Base-by-base conservation (phyloP, 2,113 vertebrate genomes). In the Formicarius rufipectus region DNA sequence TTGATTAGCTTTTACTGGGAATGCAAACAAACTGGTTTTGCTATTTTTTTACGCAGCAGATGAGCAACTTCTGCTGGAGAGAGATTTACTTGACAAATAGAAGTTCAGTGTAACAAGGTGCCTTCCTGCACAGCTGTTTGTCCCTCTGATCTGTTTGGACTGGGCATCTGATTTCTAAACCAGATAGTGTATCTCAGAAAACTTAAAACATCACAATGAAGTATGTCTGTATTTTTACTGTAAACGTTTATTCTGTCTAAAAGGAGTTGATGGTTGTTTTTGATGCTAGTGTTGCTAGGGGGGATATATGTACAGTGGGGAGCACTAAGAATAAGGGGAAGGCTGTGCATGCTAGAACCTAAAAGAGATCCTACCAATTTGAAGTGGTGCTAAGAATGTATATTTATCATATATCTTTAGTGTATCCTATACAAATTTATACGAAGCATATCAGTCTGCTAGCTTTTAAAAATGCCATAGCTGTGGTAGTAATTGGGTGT, bases 11-110 rank as follows among this genome's bases (percentile, higher is more conserved):
- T 90, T 92, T 80, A 45, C 66, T 50, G 91, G 87, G 93, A 95
- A 92, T 91, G 84, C 79, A 87, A 90, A 89, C 85, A 94, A 92
- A 45, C 91, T 92, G 82, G 71, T 88, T 83, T 72, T 80, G 39
- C 72, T 97, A 50, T 97, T 97, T 96, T 93, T 90, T 53, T 35
- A 28, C 0, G 1, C 10, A 87, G n/a, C 47, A 88, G 82, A 84
- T 67, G 79, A 84, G n/a, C 62, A 76, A 18, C 76, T 73, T 92
- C 60, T 90, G 49, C 85, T 25, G 62, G n/a, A 77, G 60, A 52
- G 64, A 93, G 53, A 62, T 80, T 72, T 45, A 37, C 86, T 88
- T 77, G 92, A 93, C 72, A 84, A 47, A 67, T 58, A 42, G 58
- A 58, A 90, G 75, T 83, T 88, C 31, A 30, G 72, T 21, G 47